Conservation (phyloP, 2,888 invertebrate genomes). For the Pseudanteris insignis region DNA sequence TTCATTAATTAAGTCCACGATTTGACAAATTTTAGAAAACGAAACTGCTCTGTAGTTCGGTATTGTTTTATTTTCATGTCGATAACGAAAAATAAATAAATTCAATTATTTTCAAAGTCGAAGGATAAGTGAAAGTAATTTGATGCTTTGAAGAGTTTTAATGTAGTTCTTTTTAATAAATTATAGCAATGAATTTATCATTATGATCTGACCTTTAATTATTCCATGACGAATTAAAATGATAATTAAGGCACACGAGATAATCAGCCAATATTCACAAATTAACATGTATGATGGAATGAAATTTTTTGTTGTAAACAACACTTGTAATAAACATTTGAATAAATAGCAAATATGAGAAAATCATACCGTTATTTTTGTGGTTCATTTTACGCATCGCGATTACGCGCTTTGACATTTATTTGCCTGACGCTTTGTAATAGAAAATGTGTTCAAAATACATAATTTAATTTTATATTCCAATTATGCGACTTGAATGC, state of each 20-base stretch:
- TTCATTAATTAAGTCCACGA: too few species aligned
- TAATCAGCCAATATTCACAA: slow-evolving; percentile 19
- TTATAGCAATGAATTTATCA: slow-evolving; percentile 31
- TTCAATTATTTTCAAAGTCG: slow-evolving; percentile 34
- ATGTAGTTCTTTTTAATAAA: slow-evolving; percentile 35
- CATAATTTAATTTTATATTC: slow-evolving; percentile 7
- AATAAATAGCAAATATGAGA: slow-evolving; percentile 8
- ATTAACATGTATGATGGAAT: slow-evolving; percentile 14
- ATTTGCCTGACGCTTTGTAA: slow-evolving; percentile 5
- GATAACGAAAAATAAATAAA: slow-evolving; percentile 7
- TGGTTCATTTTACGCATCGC: not conserved
- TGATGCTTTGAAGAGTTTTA: slow-evolving; percentile 30
- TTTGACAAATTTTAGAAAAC: too few species aligned
- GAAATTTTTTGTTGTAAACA: slow-evolving; percentile 12
- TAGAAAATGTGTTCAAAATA: slow-evolving; percentile 5
- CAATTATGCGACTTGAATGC: slow-evolving; percentile 3
- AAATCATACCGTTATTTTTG: slow-evolving; percentile 3
- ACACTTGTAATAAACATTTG: slow-evolving; percentile 5
- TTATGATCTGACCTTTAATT: slow-evolving; percentile 42
- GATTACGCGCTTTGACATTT: slow-evolving; percentile 11
- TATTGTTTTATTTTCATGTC: too few species aligned
- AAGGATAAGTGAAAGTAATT: slow-evolving; percentile 34
- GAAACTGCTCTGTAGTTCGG: too few species aligned
- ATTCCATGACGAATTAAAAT: slow-evolving; percentile 36
- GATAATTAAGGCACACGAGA: slow-evolving; percentile 32